Conservation (phyloP, 2,888 invertebrate genomes). For the Trichogramma dendrolimi region DNA sequence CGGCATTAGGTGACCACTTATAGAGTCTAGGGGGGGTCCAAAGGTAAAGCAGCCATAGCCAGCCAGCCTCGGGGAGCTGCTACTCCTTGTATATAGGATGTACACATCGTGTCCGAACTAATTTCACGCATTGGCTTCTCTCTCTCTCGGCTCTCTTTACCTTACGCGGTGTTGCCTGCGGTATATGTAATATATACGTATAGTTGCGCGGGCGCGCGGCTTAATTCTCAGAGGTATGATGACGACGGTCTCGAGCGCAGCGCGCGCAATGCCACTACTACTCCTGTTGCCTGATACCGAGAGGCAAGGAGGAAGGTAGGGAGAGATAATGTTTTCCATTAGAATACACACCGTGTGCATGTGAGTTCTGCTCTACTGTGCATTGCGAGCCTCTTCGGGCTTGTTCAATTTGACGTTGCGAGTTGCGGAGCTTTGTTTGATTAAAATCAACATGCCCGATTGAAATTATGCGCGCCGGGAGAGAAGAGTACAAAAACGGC, state of each 20-base stretch:
- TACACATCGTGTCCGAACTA: conserved; percentile 16
- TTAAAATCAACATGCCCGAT: no score
- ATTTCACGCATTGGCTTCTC: conserved; percentile 25
- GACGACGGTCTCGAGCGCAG: neutral
- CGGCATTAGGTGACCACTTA: conserved; percentile 45
- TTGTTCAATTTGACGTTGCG: no score
- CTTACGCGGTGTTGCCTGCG: neutral
- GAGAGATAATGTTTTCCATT: no score
- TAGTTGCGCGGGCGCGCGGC: neutral
- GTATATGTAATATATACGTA: neutral
- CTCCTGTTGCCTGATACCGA: no score
- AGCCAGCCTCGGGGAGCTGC: neutral
- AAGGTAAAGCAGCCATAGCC: neutral
- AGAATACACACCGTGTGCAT: no score
- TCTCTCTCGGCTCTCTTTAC: neutral
- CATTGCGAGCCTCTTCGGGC: no score
- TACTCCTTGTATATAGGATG: neutral
- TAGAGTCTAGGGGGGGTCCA: conserved; percentile 31
- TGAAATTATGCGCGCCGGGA: no score
- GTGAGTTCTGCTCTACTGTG: no score
- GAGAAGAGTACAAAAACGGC: no score
- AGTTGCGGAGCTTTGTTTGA: no score
- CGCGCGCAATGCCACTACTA: no score
- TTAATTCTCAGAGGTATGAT: neutral
- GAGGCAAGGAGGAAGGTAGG: no score